Evolutionary conservation across 1,140 invertebrate species (phyloP).

Genomic region (Cephus cinctus): DNA sequence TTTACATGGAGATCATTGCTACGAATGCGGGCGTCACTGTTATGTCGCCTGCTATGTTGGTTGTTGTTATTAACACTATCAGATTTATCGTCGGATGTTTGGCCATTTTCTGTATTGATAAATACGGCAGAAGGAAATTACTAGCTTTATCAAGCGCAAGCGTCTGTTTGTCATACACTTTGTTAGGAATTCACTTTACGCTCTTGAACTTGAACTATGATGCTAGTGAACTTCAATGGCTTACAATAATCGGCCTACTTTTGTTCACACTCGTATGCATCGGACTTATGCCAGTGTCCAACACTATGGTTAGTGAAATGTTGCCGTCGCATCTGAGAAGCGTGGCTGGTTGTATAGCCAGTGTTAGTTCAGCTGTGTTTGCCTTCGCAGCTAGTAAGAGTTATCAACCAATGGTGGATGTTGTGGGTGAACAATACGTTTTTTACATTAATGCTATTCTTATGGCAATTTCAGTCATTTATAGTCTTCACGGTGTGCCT

Average conservation of each 20-base stretch:
- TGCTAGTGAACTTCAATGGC: slow-evolving; percentile 45
- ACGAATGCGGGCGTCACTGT: slow-evolving; percentile 26
- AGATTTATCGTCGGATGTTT: slow-evolving; percentile 24
- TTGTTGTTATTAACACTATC: slow-evolving; percentile 30
- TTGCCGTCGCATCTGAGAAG: slow-evolving; percentile 71
- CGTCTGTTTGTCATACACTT: not conserved
- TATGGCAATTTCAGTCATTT: too few species aligned
- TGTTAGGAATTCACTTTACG: not conserved
- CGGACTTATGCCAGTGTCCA: slow-evolving; percentile 71
- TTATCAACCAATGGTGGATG: slow-evolving; percentile 65
- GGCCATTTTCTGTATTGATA: slow-evolving; percentile 29
- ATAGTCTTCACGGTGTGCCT: too few species aligned
- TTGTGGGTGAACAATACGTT: slow-evolving; percentile 65
- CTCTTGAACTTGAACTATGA: not conserved
- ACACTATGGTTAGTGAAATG: slow-evolving; percentile 71
- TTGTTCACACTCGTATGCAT: slow-evolving; percentile 66
- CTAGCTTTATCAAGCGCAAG: slow-evolving; percentile 22
- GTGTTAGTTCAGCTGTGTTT: slow-evolving; percentile 69
- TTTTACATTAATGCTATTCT: slow-evolving; percentile 74
- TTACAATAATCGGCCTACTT: slow-evolving; percentile 62
- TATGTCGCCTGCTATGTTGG: slow-evolving; percentile 29
- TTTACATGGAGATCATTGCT: slow-evolving; percentile 41
- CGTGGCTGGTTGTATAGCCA: slow-evolving; percentile 68
- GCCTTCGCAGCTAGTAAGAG: slow-evolving; percentile 75
- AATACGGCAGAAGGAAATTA: slow-evolving; percentile 28